Base-by-base conservation (phyloP, 2,797 vertebrate species). In the Neomorphus geoffroyi region DNA sequence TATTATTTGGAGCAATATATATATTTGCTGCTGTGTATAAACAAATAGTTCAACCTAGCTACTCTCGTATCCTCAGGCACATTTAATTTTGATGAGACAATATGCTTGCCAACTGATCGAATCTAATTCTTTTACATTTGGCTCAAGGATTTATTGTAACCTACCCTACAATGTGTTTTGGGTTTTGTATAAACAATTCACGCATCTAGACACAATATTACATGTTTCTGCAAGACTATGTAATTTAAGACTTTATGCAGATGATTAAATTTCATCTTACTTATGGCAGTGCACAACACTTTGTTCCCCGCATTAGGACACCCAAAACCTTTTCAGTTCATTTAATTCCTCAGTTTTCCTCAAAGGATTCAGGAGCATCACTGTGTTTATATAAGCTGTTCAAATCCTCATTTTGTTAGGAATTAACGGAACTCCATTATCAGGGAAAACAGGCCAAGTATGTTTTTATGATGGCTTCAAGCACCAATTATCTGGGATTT, bases 381-480 rank as follows among this genome's bases (percentile, higher is more conserved):
- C 43, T 56, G 46, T 66, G 62, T 81, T 93, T 88, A 62, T 45
- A 70, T 33, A 92, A 79, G 73, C 43, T 70, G 43, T 75, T 72
- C 70, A 86, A 96, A 93, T 92, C 69, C 80, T 53, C 83, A 14
- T 62, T 92, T 91, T 90, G 61, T 85, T 86, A 78, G 19, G 57
- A 88, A 87, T 89, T 88, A 89, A 92, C 83, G 50, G 72, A 89
- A 89, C 84, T 86, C 70, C 72, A 75, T 83, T 86, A 93, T 88
- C 92, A 94, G 84, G 69, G 67, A 87, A 95, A 80, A 96, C 75
- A 94, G 62, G 80, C 84, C 92, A 57, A 48, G 77, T 21, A 70
- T 39, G 65, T 77, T 87, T 93, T 88, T 39, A 61, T 3, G 6
- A 86, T 23, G 21, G 73, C 39, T 73, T 91, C 66, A 92, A 90